Evolutionary conservation across 2,888 invertebrate genomes (phyloP).

Genomic region (Noctua janthe): DNA sequence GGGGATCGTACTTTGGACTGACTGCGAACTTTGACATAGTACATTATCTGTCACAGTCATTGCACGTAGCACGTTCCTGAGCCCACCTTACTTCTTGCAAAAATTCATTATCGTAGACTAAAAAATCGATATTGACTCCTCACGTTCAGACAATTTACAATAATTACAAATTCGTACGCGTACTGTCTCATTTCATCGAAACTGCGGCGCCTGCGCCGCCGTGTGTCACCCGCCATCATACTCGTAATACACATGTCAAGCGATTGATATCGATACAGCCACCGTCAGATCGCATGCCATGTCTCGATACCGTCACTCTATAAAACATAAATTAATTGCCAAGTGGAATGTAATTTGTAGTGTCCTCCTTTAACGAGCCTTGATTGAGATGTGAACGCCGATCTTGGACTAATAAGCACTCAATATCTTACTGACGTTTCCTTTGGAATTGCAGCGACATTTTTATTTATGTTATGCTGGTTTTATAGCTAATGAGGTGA

Average conservation of each 20-base stretch:
- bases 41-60: neutral
- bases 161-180: neutral
- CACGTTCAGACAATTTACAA: neutral
- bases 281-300: constrained; percentile 69
- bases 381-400: constrained; percentile 73
- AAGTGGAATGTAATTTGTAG: constrained; percentile 75
- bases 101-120: neutral
- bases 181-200: constrained; percentile 31
- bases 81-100: neutral
- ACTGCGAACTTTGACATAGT: neutral
- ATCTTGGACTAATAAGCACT: constrained; percentile 58
- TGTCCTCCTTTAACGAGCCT: constrained; percentile 73
- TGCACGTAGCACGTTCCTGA: neutral
- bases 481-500: constrained; percentile 52
- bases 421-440: constrained; percentile 52
- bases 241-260: constrained; percentile 76
- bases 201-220: constrained; percentile 30
- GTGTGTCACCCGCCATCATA: constrained; percentile 60
- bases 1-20: neutral
- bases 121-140: neutral
- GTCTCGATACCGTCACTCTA: constrained; percentile 70
- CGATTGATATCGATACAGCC: constrained; percentile 78
- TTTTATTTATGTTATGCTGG: constrained; percentile 54
- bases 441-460: constrained; percentile 41
- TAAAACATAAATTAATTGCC: constrained; percentile 76